Evolutionary conservation across 2,113 vertebrate genomes (phyloP).

Genomic region (Monarcha castaneiventris): DNA sequence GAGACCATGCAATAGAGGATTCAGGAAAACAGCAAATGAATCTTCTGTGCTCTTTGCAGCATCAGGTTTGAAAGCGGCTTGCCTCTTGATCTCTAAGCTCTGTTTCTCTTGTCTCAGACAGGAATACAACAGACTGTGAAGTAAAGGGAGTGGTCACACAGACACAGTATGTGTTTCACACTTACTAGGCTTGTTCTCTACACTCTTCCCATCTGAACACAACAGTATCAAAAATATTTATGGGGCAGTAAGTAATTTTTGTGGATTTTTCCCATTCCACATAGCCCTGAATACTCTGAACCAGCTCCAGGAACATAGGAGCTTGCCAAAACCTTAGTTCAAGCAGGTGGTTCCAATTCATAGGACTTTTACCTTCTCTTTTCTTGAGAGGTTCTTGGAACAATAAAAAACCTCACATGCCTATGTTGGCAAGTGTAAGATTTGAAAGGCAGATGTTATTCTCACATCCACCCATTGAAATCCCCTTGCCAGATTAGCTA

Average conservation of each 20-base stretch:
- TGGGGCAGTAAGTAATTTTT: background rate
- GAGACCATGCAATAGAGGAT: background rate
- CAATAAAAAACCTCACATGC: background rate
- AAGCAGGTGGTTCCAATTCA: slow-evolving; percentile 58
- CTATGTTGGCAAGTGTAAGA: background rate
- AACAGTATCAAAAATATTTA: background rate
- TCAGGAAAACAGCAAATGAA: background rate
- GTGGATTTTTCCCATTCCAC: slow-evolving; percentile 13
- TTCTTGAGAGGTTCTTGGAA: slow-evolving; percentile 56
- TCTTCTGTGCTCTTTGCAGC: background rate
- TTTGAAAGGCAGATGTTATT: slow-evolving; percentile 55
- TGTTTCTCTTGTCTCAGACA: background rate
- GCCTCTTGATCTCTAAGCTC: background rate
- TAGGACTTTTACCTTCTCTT: slow-evolving; percentile 30
- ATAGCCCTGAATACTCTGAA: background rate
- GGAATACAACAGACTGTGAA: background rate
- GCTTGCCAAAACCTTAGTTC: slow-evolving; percentile 43
- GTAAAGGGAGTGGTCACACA: background rate
- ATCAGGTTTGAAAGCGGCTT: background rate
- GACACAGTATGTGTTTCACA: background rate
- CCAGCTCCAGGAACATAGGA: slow-evolving; percentile 9
- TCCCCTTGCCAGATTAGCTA: slow-evolving; percentile 49
- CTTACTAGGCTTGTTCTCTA: background rate
- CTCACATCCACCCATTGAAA: slow-evolving; percentile 30
- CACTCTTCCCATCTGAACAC: background rate